phyloP scores from a whole-genome alignment of 2,888 invertebrate genomes.

The Dichetophora obliterata region DNA sequence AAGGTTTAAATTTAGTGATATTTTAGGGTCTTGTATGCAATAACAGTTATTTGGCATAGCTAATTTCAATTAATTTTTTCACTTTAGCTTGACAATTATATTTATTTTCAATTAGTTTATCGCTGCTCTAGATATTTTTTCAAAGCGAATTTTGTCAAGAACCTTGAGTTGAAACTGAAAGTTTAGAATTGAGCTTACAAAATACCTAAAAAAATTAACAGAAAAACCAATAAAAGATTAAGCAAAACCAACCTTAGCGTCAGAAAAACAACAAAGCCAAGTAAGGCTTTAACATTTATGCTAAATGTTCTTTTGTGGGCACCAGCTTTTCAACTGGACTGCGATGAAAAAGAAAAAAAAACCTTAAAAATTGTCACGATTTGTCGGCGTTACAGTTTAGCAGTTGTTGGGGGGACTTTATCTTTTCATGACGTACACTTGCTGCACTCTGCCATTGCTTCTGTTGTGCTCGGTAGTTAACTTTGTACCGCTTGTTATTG shows the following conservation, averaged over 20 bases:
- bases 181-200: slow-evolving; percentile 22
- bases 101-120: slow-evolving; percentile 12
- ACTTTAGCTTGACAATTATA: background rate
- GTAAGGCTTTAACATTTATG: slow-evolving; percentile 17
- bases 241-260: background rate
- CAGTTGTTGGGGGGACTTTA: background rate
- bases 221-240: background rate
- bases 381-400: background rate
- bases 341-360: background rate
- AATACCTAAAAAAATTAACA: background rate
- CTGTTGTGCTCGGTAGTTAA: background rate
- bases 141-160: background rate
- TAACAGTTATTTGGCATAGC: no score
- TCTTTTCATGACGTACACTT: slow-evolving; percentile 6
- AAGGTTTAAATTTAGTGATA: background rate
- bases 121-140: slow-evolving; percentile 18
- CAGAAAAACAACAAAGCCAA: background rate
- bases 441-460: background rate
- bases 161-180: slow-evolving; percentile 24
- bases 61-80: background rate
- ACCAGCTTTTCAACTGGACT: background rate
- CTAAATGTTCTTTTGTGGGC: slow-evolving; percentile 21
- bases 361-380: slow-evolving; percentile 12
- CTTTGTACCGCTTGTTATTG: slow-evolving; percentile 5
- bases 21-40: no score